Base-by-base conservation (phyloP, 2,888 invertebrate genomes). In the Phasia obesa region DNA sequence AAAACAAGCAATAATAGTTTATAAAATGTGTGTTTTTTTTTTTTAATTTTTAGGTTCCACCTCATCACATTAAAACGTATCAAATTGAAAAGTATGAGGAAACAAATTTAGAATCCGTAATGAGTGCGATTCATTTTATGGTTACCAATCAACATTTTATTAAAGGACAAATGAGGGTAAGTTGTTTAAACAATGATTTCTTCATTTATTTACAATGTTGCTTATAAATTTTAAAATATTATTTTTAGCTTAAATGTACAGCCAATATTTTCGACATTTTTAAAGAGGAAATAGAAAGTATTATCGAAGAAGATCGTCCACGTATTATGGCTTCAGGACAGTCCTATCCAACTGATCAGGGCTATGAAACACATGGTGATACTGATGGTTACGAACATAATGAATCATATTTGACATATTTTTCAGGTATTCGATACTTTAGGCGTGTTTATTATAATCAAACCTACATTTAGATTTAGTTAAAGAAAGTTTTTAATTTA, bases 291-390 rank as follows among this genome's bases (percentile, higher is more conserved):
- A 88, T 90, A 64, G 92, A 92, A 81, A 91, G 88, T 84, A 81
- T 89, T 47, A 91, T 92, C 62, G 91, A 91, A 79, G 91, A 92
- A 85, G 92, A 91, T 87, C 88, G 90, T 2, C 91, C 91, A 38
- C 87, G 91, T 76, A 91, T 91, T 80, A 89, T 92, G 87, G 92
- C 91, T 57, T 91, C 91, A 0, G 91, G 91, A n/a, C 87, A 90
- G 84, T 91, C 91, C 2, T 90, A 90, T 70, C 90, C 79, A 3
- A 65, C 91, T 74, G 90, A 90, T 76, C 90, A 90, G 75, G 88
- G 90, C 62, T 91, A 90, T 88, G 79, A 59, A n/a, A 89, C 90
- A 0, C 87, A 89, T 77, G 90, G 91, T 31, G 90, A 78, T 87
- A 89, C 76, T 7, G 86, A 85, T 47, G 89, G 90, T 21, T 89